Evolutionary conservation across 2,797 vertebrate genomes (phyloP).

Genomic region (Esox lucius): DNA sequence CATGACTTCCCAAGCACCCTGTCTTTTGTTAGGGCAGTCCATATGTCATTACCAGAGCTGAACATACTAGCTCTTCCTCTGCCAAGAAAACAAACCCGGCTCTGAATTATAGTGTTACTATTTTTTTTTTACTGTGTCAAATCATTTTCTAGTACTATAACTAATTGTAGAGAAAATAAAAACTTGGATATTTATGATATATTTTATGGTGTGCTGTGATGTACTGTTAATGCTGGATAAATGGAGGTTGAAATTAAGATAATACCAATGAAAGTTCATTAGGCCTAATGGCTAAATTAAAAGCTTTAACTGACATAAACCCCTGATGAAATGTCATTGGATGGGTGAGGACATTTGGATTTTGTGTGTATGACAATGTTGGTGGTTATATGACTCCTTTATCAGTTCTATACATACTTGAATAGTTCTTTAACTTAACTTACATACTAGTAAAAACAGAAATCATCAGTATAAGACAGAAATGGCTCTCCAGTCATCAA

Average conservation of each 20-base stretch:
- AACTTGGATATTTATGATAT: neutral
- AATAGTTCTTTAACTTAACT: constrained; percentile 1
- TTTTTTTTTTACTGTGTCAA: constrained; percentile 24
- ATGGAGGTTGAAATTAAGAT: neutral
- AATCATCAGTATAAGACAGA: constrained; percentile 47
- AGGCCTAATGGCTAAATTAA: no score
- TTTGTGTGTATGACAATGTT: no score
- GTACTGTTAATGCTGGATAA: neutral
- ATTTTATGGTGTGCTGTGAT: neutral
- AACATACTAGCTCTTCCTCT: constrained; percentile 62
- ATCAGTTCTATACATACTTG: no score
- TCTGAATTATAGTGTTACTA: constrained; percentile 39
- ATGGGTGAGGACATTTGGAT: no score
- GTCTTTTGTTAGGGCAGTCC: constrained; percentile 92
- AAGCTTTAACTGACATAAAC: no score
- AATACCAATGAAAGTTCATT: no score
- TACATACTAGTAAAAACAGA: constrained; percentile 36
- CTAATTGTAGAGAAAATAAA: neutral
- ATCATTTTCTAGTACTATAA: constrained; percentile 4
- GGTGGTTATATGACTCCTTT: no score
- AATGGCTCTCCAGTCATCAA: constrained; percentile 58
- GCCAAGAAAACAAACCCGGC: constrained; percentile 47
- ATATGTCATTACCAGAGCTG: constrained; percentile 90
- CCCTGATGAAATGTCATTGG: no score
- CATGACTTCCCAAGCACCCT: constrained; percentile 84